Base-by-base conservation (phyloP, 1,140 invertebrate genomes). In the Coelopa frigida region DNA sequence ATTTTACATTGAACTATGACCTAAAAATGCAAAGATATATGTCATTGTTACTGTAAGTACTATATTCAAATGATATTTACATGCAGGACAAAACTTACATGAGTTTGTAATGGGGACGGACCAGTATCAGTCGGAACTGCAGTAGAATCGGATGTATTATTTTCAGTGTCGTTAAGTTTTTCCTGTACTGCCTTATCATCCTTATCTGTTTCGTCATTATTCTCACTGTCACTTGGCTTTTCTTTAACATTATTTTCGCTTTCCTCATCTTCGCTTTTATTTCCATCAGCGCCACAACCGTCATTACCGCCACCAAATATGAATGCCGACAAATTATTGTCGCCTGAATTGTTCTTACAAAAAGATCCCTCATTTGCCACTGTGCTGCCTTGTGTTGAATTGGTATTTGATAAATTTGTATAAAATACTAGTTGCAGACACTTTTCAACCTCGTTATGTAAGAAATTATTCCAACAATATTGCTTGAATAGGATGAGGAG, bases 391-490 rank as follows among this genome's bases (percentile, higher is more conserved):
- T 42, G 23, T 5, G 49, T 56, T 14, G 59, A 52, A 24, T 60
- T 59, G 22, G 58, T 61, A 35, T 61, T 62, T 11, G 53, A 54
- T 37, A 53, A 46, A 46, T 57, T 46, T 11, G 55, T 53, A 51
- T 52, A 48, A 44, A 90, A 75, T 48, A 85, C 80, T 67, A 79
- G 73, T 49, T 76, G 71, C 45, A 91, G 71, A 61, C 80, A 84
- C 66, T 83, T 80, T 68, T 87, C 83, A 45, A 89, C 81, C 77
- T 90, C 85, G 42, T 80, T 84, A 70, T 91, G 88, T 49, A 91
- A 72, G 64, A 91, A 90, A 72, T 90, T 92, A 72, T 92, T 92
- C 82, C 85, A 89, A 33, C 77, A 75, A 72, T 87, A 92, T 63
- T 83, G 78, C 70, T 89, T 89, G 75, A 88, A 89, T 57, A 89